Percentiles rank a stretch among this genome's conserved stretches.
These are phyloP conservation scores for Lasioglossum vierecki DNA, from an alignment of 2,888 invertebrate genomes.

Conservation along the genomic window DNA sequence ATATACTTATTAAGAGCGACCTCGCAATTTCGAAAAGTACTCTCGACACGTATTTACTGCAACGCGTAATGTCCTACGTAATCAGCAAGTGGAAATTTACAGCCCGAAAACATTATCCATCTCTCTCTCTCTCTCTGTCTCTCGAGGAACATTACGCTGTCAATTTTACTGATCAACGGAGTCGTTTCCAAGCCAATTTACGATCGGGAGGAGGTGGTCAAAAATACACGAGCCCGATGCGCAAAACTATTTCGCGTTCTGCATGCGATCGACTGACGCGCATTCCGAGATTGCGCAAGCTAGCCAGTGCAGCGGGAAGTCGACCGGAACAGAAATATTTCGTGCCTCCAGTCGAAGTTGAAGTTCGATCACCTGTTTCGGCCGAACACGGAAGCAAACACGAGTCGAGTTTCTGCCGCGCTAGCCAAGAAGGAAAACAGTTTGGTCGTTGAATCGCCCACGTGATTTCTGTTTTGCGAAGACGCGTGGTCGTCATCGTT, in stretches of 20 bases:
- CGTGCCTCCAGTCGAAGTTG: not conserved
- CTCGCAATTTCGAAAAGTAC: not conserved
- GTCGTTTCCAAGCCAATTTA: not conserved
- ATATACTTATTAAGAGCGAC: not conserved
- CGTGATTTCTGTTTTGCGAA: slow-evolving; percentile 33
- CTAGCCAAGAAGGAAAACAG: not conserved
- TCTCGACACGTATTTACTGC: not conserved
- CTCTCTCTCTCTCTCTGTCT: no score
- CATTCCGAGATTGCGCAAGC: not conserved
- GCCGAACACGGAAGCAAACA: not conserved
- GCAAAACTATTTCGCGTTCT: not conserved
- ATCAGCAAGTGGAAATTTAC: not conserved
- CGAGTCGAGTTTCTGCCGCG: not conserved
- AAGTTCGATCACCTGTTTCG: slow-evolving; percentile 15
- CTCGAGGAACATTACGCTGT: not conserved
- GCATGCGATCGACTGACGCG: not conserved
- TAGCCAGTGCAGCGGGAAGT: not conserved
- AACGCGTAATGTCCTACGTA: not conserved
- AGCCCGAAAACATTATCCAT: not conserved
- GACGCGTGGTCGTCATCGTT: slow-evolving; percentile 4
- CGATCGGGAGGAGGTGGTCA: not conserved
- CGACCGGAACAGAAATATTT: not conserved
- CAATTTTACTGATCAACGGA: slow-evolving; percentile 2
- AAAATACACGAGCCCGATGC: not conserved
- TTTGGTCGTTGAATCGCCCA: slow-evolving; percentile 40